phyloP scores from a whole-genome alignment of 2,888 invertebrate genomes.

The Drosophila recens region DNA sequence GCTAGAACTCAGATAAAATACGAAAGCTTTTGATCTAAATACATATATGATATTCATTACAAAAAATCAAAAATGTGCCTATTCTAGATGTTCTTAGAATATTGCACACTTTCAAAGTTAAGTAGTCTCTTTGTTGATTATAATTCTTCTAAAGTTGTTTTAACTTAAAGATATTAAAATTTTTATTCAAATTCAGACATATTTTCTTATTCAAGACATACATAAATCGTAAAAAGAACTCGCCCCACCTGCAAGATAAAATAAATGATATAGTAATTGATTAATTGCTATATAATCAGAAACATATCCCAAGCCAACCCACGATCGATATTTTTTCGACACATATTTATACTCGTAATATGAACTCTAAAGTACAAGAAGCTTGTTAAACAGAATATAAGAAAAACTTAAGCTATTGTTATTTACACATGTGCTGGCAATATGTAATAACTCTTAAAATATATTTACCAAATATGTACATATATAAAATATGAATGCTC shows the following conservation, averaged over 20 bases:
- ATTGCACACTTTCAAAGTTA: conserved; percentile 61
- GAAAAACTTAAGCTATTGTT: conserved; percentile 45
- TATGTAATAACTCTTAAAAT: conserved; percentile 22
- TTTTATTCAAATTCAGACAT: conserved; percentile 22
- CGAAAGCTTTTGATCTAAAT: conserved; percentile 6
- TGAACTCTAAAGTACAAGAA: conserved; percentile 61
- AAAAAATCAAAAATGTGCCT: conserved; percentile 64
- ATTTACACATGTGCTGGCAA: conserved; percentile 51
- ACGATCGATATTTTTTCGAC: conserved; percentile 47
- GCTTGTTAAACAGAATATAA: conserved; percentile 42
- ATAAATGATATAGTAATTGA: conserved; percentile 34
- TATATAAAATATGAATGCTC: conserved; percentile 23
- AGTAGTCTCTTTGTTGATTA: conserved; percentile 45
- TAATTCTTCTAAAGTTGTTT: conserved; percentile 19
- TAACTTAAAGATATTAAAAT: conserved; percentile 2
- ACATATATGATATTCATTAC: conserved; percentile 46
- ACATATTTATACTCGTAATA: conserved; percentile 34
- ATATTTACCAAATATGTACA: conserved; percentile 23
- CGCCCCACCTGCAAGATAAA: conserved; percentile 49
- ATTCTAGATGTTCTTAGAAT: conserved; percentile 49
- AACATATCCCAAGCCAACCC: conserved; percentile 69
- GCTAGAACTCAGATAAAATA: conserved; percentile 6
- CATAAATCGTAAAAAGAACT: conserved; percentile 27
- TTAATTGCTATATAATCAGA: conserved; percentile 44
- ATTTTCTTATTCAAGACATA: conserved; percentile 34